Percentiles rank a stretch among this genome's conserved stretches.
Evolutionary conservation across 1,140 invertebrate genomes (phyloP).

Genomic region (Drosophila pandora): DNA sequence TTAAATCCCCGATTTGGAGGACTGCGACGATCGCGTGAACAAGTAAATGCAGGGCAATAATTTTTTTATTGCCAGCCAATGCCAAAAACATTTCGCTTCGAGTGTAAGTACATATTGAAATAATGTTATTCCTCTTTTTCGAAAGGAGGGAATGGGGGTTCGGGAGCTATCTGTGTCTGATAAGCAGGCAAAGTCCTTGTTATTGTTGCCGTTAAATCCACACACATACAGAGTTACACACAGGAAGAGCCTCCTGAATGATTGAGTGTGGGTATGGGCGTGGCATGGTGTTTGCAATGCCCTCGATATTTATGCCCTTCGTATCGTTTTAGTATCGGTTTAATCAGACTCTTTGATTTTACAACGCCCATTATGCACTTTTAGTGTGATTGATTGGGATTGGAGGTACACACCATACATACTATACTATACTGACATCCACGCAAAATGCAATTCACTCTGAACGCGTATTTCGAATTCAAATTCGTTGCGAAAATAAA

Average conservation of each 20-base stretch:
- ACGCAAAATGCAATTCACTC: constrained; percentile 26
- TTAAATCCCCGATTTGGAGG: constrained; percentile 49
- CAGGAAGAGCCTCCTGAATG: constrained; percentile 9
- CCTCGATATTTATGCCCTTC: constrained; percentile 65
- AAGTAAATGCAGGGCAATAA: constrained; percentile 68
- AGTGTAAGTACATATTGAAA: constrained; percentile 72
- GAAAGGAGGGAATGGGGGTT: not conserved
- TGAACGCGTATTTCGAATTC: constrained; percentile 29
- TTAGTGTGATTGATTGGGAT: constrained; percentile 73
- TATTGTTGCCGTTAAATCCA: constrained; percentile 69
- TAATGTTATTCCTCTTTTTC: constrained; percentile 44
- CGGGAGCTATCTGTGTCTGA: constrained; percentile 42
- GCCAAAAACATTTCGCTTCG: constrained; percentile 66
- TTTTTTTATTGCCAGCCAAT: constrained; percentile 72
- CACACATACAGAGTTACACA: constrained; percentile 20
- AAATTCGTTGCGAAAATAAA: constrained; percentile 32
- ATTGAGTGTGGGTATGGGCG: constrained; percentile 26
- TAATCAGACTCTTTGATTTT: constrained; percentile 72
- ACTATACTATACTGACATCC: not conserved
- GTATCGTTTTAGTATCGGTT: constrained; percentile 59
- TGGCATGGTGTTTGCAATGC: constrained; percentile 42
- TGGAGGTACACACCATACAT: not conserved
- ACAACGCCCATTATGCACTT: constrained; percentile 63
- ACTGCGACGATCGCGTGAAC: constrained; percentile 58
- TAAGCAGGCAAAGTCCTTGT: constrained; percentile 69